A percentile compares a stretch with the other conserved stretches of the same genome.
Conservation (phyloP, 2,113 vertebrate genomes). For the Lanius collurio region DNA sequence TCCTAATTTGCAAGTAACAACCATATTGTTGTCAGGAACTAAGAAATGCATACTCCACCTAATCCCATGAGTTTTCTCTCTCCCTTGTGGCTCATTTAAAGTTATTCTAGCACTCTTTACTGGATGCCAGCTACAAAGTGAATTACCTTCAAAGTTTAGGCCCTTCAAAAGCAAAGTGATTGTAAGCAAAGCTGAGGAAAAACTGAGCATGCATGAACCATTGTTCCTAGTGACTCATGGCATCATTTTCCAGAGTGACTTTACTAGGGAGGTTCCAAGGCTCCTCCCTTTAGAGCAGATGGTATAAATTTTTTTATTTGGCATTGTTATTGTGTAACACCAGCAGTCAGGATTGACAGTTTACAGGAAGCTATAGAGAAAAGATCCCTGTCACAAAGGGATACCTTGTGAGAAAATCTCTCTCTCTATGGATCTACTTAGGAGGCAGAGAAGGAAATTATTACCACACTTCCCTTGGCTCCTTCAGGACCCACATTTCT, state of each 20-base stretch:
- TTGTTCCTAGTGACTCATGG: conserved; percentile 25
- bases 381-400: background rate
- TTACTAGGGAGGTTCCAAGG: background rate
- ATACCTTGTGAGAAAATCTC: background rate
- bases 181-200: background rate
- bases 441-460: background rate
- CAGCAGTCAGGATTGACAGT: background rate
- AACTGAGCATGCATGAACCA: background rate
- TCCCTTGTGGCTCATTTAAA: background rate
- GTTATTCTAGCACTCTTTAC: background rate
- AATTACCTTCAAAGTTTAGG: background rate
- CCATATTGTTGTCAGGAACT: background rate
- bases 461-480: background rate
- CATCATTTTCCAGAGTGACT: background rate
- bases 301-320: background rate
- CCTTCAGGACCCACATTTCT: background rate
- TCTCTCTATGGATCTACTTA: background rate
- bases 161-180: background rate
- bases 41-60: background rate
- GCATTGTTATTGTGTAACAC: background rate
- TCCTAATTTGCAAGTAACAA: background rate
- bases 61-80: background rate
- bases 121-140: background rate
- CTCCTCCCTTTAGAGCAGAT: background rate
- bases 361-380: background rate